A percentile compares a stretch with the other conserved stretches of the same genome.
These are phyloP conservation scores for Sesia bembeciformis DNA, from an alignment of 2,888 invertebrate species.

Conservation along the genomic window DNA sequence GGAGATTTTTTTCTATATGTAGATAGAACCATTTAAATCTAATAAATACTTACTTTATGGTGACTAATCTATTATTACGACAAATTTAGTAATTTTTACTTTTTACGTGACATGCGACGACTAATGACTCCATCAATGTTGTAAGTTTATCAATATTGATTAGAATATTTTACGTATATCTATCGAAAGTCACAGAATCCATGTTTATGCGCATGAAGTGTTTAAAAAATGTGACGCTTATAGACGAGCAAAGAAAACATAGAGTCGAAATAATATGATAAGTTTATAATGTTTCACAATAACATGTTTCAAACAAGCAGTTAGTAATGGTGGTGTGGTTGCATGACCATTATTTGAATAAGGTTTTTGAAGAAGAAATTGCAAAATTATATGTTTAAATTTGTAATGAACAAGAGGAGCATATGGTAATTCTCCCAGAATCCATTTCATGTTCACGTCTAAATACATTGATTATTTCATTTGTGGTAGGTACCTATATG, in stretches of 20 bases:
- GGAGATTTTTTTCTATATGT: too few relatives aligned
- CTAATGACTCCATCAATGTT: neutral
- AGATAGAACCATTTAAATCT: neutral
- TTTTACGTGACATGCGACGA: neutral
- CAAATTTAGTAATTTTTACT: neutral
- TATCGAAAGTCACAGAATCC: constrained; percentile 6
- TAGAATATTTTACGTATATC: constrained; percentile 3
- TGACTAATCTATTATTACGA: neutral
- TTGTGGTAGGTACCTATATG: neutral
- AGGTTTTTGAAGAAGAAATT: too few relatives aligned
- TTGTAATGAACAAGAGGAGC: neutral
- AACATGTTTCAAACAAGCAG: too few relatives aligned
- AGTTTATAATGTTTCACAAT: too few relatives aligned
- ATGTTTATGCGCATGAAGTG: neutral
- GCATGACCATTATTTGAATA: too few relatives aligned
- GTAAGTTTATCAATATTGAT: neutral
- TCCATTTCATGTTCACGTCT: neutral
- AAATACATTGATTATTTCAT: neutral
- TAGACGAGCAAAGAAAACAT: neutral
- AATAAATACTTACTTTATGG: neutral
- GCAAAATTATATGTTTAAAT: too few relatives aligned
- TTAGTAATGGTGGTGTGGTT: too few relatives aligned
- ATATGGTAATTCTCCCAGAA: neutral
- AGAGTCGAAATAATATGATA: too few relatives aligned
- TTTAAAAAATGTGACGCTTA: neutral